Percentiles rank a stretch among this genome's conserved stretches.
Evolutionary conservation across 2,888 invertebrate genomes (phyloP).

Genomic region (Chirona hameri): DNA sequence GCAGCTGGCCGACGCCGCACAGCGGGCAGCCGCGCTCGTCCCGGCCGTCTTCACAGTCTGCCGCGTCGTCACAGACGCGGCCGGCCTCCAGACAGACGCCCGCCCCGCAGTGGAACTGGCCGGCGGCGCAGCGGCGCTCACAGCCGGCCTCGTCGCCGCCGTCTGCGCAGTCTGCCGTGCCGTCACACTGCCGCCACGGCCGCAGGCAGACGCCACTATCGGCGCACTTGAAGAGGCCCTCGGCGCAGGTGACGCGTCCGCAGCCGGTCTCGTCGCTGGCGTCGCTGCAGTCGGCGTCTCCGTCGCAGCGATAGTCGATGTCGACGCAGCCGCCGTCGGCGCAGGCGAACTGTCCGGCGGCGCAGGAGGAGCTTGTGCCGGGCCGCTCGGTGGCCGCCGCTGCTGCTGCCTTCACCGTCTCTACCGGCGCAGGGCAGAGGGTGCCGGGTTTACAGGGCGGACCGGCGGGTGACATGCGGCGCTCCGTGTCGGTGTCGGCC

Average conservation of each 20-base stretch:
- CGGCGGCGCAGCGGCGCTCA: constrained; percentile 65
- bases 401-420: no score
- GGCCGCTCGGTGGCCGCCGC: no score
- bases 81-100: constrained; percentile 69
- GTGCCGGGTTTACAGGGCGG: no score
- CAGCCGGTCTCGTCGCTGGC: constrained; percentile 80
- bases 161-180: constrained; percentile 42
- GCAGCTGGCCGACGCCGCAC: constrained; percentile 87
- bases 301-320: constrained; percentile 91
- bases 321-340: constrained; percentile 72
- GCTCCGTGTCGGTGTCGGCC: no score
- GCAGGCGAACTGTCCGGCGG: constrained; percentile 85
- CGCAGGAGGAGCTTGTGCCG: constrained; percentile 61
- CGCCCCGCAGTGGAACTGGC: constrained; percentile 91
- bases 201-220: constrained; percentile 56
- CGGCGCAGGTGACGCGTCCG: not conserved
- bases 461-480: no score
- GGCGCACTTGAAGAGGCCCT: constrained; percentile 48
- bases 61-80: constrained; percentile 77
- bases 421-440: no score
- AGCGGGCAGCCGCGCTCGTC: constrained; percentile 70
- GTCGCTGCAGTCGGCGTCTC: constrained; percentile 95
- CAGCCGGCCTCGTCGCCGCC: not conserved
- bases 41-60: constrained; percentile 91
- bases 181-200: constrained; percentile 62